Base-by-base conservation (phyloP, 2,113 vertebrate species). In the Lophura nycthemera region DNA sequence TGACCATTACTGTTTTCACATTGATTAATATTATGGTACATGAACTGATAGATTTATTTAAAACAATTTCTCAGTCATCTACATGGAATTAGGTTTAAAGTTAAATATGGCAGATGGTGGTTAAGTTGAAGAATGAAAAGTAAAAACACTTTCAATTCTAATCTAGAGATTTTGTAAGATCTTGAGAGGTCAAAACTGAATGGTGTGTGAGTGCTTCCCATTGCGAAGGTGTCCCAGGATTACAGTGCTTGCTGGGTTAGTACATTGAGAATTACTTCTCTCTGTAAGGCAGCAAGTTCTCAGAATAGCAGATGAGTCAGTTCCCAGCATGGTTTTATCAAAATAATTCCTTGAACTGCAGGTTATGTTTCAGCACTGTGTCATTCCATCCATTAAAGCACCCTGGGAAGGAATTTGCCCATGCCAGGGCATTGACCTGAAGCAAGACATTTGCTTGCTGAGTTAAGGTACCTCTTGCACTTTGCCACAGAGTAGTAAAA, bases 271-370 rank as follows among this genome's bases (percentile, higher is more conserved):
- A 71, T 83, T 87, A 70, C n/a, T 92, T 88, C 42, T 83, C 18
- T 27, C 27, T 1, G 3, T 66, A 48, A 19, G 54, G 36, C 56
- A 34, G 27, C 2, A 1, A 83, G 59, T 6, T 74, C 84, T 93
- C 74, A 77, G 91, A 89, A 92, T 78, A 94, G 78, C 67, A 30
- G 48, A 74, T 70, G 78, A 93, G 87, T 91, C 84, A 80, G 63
- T 94, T 95, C 89, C 79, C 72, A 92, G 89, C 45, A 36, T 8
- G 67, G 64, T 63, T 92, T 89, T 91, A 64, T 67, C 66, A 74
- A 32, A 54, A 19, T 76, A 87, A 30, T 76, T 91, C 48, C 82
- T 71, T 52, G 29, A 66, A 67, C 60, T 92, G 60, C 60, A 83
- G 74, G 19, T 85, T 82, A 27, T 60, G 6, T 73, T 74, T 94